Percentiles rank a stretch among this genome's conserved stretches.
phyloP scores from a whole-genome alignment of 1,140 invertebrate species.

The Drusus annulatus region DNA sequence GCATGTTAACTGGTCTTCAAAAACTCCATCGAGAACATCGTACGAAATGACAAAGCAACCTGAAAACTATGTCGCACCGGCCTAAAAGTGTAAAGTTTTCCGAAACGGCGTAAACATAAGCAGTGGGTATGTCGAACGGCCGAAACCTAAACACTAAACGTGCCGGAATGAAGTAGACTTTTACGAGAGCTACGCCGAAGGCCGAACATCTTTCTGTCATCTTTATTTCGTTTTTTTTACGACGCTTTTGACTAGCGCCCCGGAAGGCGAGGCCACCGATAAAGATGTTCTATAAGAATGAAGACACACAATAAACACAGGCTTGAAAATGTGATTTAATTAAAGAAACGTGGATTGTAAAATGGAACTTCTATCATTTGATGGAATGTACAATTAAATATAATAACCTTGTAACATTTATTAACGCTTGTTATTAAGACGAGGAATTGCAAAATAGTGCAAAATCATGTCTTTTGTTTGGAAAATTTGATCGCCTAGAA shows the following conservation, averaged over 20 bases:
- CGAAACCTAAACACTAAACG: not conserved
- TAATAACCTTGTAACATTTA: no score
- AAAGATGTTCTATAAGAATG: constrained; percentile 27
- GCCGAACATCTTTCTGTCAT: constrained; percentile 18
- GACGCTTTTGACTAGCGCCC: not conserved
- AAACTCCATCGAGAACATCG: not conserved
- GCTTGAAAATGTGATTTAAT: not conserved
- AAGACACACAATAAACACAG: constrained; percentile 18
- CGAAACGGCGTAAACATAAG: no score
- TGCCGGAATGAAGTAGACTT: constrained; percentile 18
- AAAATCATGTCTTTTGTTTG: no score
- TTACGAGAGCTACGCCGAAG: constrained; percentile 20
- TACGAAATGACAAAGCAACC: no score
- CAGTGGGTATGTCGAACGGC: no score
- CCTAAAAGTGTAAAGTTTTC: no score
- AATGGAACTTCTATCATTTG: no score
- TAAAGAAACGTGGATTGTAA: not conserved
- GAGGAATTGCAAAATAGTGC: no score
- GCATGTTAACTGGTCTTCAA: not conserved
- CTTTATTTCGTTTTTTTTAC: constrained; percentile 44
- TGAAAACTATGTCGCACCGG: no score
- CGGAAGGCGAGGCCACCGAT: constrained; percentile 23
- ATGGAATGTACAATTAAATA: no score
- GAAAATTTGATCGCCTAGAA: no score
- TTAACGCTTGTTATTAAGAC: no score